Base-by-base conservation (phyloP, 37 sponge, comb jelly and placozoan species). In the Halisarca cf. caerulea region DNA sequence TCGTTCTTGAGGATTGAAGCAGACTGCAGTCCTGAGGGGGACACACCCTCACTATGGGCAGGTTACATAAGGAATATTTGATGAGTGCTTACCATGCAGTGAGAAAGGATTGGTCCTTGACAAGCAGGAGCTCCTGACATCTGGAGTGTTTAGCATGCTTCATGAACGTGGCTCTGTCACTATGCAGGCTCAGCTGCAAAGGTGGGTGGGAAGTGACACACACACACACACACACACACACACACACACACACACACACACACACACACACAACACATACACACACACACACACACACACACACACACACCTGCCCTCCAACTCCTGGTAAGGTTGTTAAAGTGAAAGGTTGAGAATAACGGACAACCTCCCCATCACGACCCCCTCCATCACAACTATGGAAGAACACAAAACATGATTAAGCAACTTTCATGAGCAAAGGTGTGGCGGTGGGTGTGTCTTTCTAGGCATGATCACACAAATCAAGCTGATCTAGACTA, bases 121-220 rank as follows among this genome's bases (percentile, higher is more conserved):
- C 84, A n/a, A 99, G 90, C 27, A 78, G 84, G 24, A 96, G 83
- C 43, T 94, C 95, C 21, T 91, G 95, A 28, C 90, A 84, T 62
- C 99, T 57, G 24, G 95, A 91, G 61, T 93, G 81, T 41, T 92
- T 91, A 34, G 99, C 94, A 84, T 89, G 93, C 68, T 99, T 94
- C 66, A 83, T 87, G 81, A 99, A 94, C 6, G 95, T 95, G 62
- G 95, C 95, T 66, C 89, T 80, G 51, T 94, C 99, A 84, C 94
- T 94, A 62, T 94, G 81, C 23, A 99, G 80, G 45, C 80, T 81
- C n/a, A 99, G 85, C 94, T 97, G 82, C 20, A 39, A 8, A 17
- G 59, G 28, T 81, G 40, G 54, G 51, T 14, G 51, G 51, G 11
- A 6, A 47, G 51, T 6, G 11, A 6, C 30, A 62, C 6, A 30